A percentile compares a stretch with the other conserved stretches of the same genome.
Evolutionary conservation across 2,888 invertebrate species (phyloP).

Genomic region (Drosophila yooni): DNA sequence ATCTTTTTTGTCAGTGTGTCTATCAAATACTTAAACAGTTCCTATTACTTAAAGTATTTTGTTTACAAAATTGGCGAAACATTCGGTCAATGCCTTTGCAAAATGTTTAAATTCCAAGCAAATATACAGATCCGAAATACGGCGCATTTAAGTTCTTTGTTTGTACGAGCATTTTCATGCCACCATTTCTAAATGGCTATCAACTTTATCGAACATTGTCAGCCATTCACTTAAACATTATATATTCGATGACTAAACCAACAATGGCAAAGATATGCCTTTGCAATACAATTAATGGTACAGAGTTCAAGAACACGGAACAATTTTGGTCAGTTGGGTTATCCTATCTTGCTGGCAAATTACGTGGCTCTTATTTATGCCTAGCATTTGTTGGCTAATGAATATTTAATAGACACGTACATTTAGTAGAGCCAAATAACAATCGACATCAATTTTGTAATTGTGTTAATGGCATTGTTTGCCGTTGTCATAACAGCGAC

Average conservation of each 20-base stretch:
- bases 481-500: slow-evolving; percentile 33
- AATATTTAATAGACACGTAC: slow-evolving; percentile 1
- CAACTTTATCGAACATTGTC: not conserved
- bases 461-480: slow-evolving; percentile 59
- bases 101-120: slow-evolving; percentile 12
- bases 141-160: slow-evolving; percentile 14
- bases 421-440: not conserved
- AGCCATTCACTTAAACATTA: not conserved
- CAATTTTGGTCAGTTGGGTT: not conserved
- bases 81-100: slow-evolving; percentile 18
- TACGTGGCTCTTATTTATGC: not conserved
- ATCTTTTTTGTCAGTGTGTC: slow-evolving; percentile 2
- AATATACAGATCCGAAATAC: not conserved
- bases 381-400: not conserved
- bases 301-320: not conserved
- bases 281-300: not conserved
- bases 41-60: slow-evolving; percentile 8
- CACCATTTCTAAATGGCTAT: not conserved
- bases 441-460: slow-evolving; percentile 10
- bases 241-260: not conserved
- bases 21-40: not conserved
- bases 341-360: not conserved
- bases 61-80: slow-evolving; percentile 9
- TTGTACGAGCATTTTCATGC: not conserved
- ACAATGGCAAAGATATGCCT: not conserved